Evolutionary conservation across 2,888 invertebrate species (phyloP), one percentile per base, ranked within the genome.

Genomic region (Scrobipalpa costella): DNA sequence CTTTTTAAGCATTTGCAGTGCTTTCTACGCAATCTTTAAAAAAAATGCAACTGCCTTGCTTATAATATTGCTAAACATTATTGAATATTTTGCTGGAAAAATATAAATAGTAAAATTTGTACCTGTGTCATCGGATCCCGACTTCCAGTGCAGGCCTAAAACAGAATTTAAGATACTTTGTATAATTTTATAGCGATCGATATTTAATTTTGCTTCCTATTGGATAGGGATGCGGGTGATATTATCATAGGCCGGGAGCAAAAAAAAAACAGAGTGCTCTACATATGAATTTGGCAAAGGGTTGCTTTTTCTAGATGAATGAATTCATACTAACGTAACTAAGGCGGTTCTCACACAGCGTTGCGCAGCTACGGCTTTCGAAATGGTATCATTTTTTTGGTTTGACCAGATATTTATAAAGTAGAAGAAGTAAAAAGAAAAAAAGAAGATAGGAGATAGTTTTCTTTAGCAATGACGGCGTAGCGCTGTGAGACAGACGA

Each of bases 111-210:
- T 11, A 15, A 55, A 55, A 55, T 27, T 34, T 7, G 85, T 87
- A 87, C 87, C 87, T 87, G 86, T 69, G 80, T 69, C 80, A 82
- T 75, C 76, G 82, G 86, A 77, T 85, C 86, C 82, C 86, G 80
- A 71, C 82, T 76, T 79, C 80, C 85, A 76, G 87, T 69, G 77
- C 87, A 87, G 87, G 87, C 87, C 87, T 87, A 87, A 85, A 88
- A 88, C 86, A 88, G 85, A 87, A 86, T 87, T 83, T 76, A 83
- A 84, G 75, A 79, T 79, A 83, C 80, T 79, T 80, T 83, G 81
- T 83, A 84, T 81, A 84, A 80, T 77, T 67, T 76, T 77, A 80
- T 77, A 69, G 73, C 71, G 73, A 78, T 80, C 80, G 76, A 79
- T 77, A 77, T 76, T 77, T 71, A 73, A 78, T 78, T 79, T 77